phyloP scores from a whole-genome alignment of 2,797 vertebrate species.

The Rhynchonycteris naso region DNA sequence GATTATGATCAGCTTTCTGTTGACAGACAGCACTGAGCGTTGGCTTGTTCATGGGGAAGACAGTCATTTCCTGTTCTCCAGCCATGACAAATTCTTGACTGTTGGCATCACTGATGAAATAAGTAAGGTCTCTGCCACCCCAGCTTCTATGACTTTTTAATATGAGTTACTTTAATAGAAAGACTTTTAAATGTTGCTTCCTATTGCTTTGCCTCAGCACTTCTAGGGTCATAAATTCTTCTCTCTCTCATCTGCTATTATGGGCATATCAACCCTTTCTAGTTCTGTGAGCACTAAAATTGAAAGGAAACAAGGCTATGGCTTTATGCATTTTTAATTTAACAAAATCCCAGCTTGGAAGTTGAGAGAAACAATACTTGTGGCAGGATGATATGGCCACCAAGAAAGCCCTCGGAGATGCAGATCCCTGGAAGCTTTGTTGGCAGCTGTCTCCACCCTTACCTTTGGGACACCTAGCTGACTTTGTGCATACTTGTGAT shows the following conservation, averaged over 20 bases:
- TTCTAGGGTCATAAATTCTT: constrained; percentile 85
- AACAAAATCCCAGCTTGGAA: constrained; percentile 81
- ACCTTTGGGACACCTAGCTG: background rate
- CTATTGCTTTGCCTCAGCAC: constrained; percentile 79
- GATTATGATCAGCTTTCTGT: background rate
- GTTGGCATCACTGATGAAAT: constrained; percentile 77
- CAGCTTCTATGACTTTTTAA: constrained; percentile 82
- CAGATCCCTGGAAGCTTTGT: background rate
- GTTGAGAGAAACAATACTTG: constrained; percentile 64
- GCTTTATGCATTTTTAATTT: constrained; percentile 86
- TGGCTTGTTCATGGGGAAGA: constrained; percentile 17
- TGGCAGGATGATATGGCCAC: background rate
- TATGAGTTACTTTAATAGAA: constrained; percentile 83
- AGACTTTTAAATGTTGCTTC: constrained; percentile 80
- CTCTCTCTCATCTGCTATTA: constrained; percentile 78
- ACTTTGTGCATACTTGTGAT: background rate
- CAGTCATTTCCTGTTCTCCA: constrained; percentile 51
- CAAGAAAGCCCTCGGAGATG: background rate
- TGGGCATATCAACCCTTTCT: constrained; percentile 86
- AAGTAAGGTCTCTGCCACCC: constrained; percentile 75
- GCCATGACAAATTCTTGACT: constrained; percentile 74
- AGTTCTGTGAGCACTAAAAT: constrained; percentile 85
- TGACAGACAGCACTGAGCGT: background rate
- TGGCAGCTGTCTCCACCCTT: background rate
- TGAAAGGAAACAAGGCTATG: constrained; percentile 85